phyloP scores from a whole-genome alignment of 2,113 vertebrate genomes.

The Chaetodon trifascialis region DNA sequence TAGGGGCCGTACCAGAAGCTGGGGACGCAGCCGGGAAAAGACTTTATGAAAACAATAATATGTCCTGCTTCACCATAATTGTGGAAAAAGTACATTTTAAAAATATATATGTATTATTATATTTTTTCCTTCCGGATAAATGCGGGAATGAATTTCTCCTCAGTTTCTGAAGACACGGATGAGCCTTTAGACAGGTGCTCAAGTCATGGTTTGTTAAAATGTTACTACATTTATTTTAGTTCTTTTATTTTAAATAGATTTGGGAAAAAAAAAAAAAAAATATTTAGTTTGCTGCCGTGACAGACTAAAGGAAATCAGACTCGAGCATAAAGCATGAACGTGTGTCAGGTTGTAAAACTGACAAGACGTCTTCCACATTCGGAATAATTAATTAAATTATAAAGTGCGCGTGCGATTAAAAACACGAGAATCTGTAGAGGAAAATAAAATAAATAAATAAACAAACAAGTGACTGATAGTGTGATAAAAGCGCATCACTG shows the following conservation, averaged over 20 bases:
- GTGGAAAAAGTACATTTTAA: background rate
- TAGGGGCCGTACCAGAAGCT: conserved; percentile 84
- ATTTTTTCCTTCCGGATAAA: background rate
- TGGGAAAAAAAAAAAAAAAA: too few relatives aligned
- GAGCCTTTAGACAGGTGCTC: background rate
- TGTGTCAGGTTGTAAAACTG: background rate
- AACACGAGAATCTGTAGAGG: background rate
- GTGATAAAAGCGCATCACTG: background rate
- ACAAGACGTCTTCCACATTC: too few relatives aligned
- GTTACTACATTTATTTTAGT: background rate
- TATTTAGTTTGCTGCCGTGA: background rate
- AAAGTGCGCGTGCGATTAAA: background rate
- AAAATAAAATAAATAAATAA: background rate
- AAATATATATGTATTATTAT: too few relatives aligned
- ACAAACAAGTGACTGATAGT: too few relatives aligned
- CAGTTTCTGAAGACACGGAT: fast-evolving
- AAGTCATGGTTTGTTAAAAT: background rate
- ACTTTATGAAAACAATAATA: conserved; percentile 23
- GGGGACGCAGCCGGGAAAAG: conserved; percentile 33
- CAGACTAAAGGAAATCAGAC: background rate
- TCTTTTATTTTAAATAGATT: background rate
- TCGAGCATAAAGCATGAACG: background rate
- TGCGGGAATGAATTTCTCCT: background rate
- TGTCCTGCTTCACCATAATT: background rate
- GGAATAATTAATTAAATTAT: background rate